phyloP scores from a whole-genome alignment of 2,888 invertebrate species.

The Dioctria linearis region DNA sequence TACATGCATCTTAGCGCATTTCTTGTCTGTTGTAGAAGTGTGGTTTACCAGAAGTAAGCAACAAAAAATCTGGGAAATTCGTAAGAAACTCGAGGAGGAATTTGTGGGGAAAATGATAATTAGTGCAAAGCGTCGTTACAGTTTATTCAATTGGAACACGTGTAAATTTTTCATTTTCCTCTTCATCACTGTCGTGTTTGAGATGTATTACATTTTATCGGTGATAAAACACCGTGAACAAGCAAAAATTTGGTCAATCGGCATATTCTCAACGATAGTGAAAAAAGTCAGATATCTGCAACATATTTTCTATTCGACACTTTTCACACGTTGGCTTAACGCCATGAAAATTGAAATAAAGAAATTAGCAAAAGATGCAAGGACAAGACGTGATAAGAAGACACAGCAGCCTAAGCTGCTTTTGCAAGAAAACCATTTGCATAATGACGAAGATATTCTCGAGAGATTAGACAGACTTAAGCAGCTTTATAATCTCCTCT shows the following conservation, averaged over 20 bases:
- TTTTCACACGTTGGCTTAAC: constrained; percentile 32
- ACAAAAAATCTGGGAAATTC: constrained; percentile 27
- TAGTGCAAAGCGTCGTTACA: background rate
- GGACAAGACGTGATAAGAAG: background rate
- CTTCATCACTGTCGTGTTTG: background rate
- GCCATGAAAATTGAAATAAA: constrained; percentile 32
- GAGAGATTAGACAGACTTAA: constrained; percentile 20
- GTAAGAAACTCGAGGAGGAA: background rate
- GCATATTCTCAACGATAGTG: constrained; percentile 18
- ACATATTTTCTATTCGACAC: constrained; percentile 37
- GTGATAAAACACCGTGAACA: background rate
- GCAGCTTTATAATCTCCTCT: constrained; percentile 34
- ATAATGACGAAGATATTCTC: constrained; percentile 12
- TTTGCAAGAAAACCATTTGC: background rate
- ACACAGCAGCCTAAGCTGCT: constrained; percentile 13
- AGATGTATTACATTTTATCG: background rate
- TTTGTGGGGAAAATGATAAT: background rate
- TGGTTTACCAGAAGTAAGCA: constrained; percentile 9
- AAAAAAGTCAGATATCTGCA: constrained; percentile 26
- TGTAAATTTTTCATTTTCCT: constrained; percentile 16
- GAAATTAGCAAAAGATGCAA: background rate
- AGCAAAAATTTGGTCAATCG: constrained; percentile 1
- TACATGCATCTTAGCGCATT: constrained; percentile 10
- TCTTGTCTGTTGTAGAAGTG: constrained; percentile 1
- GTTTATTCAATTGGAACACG: background rate